Conservation (phyloP, 2,888 invertebrate species). For the Amphipoea lucens region DNA sequence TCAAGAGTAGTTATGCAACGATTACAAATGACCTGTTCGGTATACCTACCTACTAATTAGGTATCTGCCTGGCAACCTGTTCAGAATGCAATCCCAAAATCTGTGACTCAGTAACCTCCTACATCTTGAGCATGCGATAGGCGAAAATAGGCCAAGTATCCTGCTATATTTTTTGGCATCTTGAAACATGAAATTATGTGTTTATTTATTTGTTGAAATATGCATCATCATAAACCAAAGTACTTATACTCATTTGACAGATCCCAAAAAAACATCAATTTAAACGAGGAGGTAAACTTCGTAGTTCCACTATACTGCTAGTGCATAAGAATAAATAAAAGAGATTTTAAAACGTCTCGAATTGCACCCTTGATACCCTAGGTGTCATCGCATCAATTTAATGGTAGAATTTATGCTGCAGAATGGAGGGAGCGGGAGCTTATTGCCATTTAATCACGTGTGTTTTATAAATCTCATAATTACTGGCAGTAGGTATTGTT, state of each 20-base stretch:
- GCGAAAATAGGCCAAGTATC: slow-evolving; percentile 36
- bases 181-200: slow-evolving; percentile 29
- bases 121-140: slow-evolving; percentile 22
- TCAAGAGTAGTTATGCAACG: not conserved
- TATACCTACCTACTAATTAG: not conserved
- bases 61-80: slow-evolving; percentile 14
- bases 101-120: slow-evolving; percentile 45
- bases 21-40: not conserved
- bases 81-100: slow-evolving; percentile 17
- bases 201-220: slow-evolving; percentile 6
- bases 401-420: not conserved
- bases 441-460: not conserved
- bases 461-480: not conserved
- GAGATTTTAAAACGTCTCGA: not conserved
- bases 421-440: not conserved
- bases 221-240: not conserved
- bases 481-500: not conserved
- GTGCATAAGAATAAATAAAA: not conserved
- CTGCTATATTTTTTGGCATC: slow-evolving; percentile 18
- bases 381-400: not conserved
- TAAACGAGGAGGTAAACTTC: not conserved
- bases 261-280: not conserved
- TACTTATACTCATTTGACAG: not conserved
- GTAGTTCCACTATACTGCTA: not conserved
- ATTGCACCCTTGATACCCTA: not conserved